Percentiles rank a stretch among this genome's conserved stretches.
phyloP scores from a whole-genome alignment of 2,113 vertebrate genomes.

The Gymnarchus niloticus region DNA sequence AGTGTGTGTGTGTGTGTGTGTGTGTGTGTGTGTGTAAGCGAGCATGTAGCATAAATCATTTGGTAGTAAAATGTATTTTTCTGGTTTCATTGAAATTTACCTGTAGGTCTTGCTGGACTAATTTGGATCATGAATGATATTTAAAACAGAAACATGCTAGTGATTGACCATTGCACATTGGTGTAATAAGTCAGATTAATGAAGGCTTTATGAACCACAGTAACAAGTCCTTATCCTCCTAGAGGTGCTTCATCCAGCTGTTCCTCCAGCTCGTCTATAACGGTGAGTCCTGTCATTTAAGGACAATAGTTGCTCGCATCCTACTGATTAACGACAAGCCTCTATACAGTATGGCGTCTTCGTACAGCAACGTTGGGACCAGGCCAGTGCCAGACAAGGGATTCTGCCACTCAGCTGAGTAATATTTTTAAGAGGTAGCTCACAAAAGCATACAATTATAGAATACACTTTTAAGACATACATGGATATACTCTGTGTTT shows the following conservation, averaged over 20 bases:
- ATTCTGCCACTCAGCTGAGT: not conserved
- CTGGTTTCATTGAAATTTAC: not conserved
- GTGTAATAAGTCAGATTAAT: not conserved
- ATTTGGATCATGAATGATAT: not conserved
- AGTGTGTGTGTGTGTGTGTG: not conserved
- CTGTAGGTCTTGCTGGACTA: not conserved
- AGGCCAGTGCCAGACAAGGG: not conserved
- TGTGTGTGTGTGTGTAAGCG: not conserved
- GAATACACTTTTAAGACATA: not conserved
- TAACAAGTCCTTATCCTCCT: not conserved
- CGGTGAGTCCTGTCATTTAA: slow-evolving; percentile 62
- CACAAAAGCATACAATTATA: not conserved
- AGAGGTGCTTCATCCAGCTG: slow-evolving; percentile 63
- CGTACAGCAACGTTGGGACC: too few relatives aligned
- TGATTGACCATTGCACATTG: not conserved
- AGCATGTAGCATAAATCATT: not conserved
- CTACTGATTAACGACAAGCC: too few relatives aligned
- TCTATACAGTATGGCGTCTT: too few relatives aligned
- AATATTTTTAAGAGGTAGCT: not conserved
- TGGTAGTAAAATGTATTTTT: not conserved
- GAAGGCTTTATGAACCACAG: not conserved
- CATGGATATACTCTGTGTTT: not conserved
- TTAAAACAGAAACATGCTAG: not conserved
- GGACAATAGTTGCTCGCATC: too few relatives aligned
- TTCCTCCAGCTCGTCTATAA: slow-evolving; percentile 45